Evolutionary conservation across 2,113 vertebrate genomes (phyloP), one percentile per base, ranked within the genome.

Genomic region (Lepus europaeus): DNA sequence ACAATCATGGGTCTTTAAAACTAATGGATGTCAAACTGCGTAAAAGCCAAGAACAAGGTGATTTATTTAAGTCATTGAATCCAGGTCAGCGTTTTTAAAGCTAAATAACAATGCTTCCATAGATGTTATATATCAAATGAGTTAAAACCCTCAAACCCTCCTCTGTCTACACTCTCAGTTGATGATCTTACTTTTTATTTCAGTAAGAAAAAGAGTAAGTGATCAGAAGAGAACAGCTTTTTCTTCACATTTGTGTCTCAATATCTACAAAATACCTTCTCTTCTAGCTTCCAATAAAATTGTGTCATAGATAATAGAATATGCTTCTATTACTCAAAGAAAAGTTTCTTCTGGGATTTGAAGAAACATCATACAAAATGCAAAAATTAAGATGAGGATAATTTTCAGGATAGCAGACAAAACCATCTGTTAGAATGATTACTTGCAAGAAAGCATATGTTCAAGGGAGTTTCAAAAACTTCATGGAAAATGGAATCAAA

Each of bases 211-310:
- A 76, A 39, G 20, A 45, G 45, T 45, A 84, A 85, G 9, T 25
- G 77, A 64, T 39, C 33, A 74, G n/a, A 95, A 86, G 27, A 95
- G 31, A 84, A 64, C 11, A 29, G 39, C 9, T 0, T 14, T 82
- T 9, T 45, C 49, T 70, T 69, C 79, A 33, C 20, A 27, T 51
- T 79, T 87, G 9, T 59, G 31, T 3, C 36, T 93, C 59, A 25
- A 25, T 51, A 20, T 29, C 49, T 29, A 29, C 9, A 29, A 2
- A 23, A 20, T 5, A 56, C 5, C 49, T 27, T 27, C 11, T 78
- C 61, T 83, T 87, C 39, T 39, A 53, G 14, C 51, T 89, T 91
- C 72, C 27, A 59, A 80, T 72, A 89, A 80, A 83, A 80, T 39
- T 25, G 3, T 2, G 25, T 13, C 74, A 20, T 45, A 80, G 61